Conservation (phyloP, 2,888 invertebrate genomes). For the Sericinus montela region DNA sequence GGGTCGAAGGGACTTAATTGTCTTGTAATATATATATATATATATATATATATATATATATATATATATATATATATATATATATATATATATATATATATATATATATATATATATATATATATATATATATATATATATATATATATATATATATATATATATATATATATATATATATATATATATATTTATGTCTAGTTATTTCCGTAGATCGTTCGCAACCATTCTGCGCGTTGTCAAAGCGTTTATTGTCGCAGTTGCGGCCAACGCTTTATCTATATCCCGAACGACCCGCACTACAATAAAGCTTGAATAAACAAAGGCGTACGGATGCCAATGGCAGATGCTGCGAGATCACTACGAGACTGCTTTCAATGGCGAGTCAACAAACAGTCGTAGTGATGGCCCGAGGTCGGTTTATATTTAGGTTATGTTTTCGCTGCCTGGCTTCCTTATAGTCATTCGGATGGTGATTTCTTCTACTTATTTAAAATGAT, state of each 20-base stretch:
- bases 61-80: too few relatives aligned
- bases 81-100: too few relatives aligned
- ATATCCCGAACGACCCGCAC: constrained; percentile 3
- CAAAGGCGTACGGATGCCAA: neutral
- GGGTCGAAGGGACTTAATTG: too few relatives aligned
- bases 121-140: too few relatives aligned
- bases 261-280: constrained; percentile 13
- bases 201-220: neutral
- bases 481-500: too few relatives aligned
- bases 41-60: too few relatives aligned
- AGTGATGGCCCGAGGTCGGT: neutral
- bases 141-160: too few relatives aligned
- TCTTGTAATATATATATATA: too few relatives aligned
- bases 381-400: constrained; percentile 16
- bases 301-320: constrained; percentile 8
- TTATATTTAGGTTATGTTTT: constrained; percentile 13
- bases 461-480: neutral
- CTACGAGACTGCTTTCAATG: constrained; percentile 6
- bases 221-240: neutral
- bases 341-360: neutral
- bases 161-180: too few relatives aligned
- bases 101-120: too few relatives aligned
- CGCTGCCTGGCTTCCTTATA: constrained; percentile 4
- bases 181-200: too few relatives aligned
- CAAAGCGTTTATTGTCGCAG: constrained; percentile 12